Evolutionary conservation across 2,888 invertebrate species (phyloP), one percentile per base, ranked within the genome.

Genomic region (Hypomecis punctinalis): DNA sequence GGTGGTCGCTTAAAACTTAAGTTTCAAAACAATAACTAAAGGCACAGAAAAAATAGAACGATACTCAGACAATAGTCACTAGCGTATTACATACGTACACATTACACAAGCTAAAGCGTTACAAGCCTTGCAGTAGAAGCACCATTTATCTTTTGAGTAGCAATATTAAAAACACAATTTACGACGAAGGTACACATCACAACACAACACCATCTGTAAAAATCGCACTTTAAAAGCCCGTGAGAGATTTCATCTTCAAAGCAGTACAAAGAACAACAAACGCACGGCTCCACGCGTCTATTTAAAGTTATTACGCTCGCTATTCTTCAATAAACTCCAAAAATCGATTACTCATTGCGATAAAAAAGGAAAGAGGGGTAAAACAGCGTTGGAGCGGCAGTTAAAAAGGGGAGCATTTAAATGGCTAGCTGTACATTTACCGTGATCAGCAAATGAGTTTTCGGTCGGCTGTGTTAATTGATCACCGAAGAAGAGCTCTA

Each of bases 341-440:
- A 82, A 85, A 85, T 81, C 86, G 84, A 86, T 85, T 85, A 85
- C 82, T 78, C 83, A 83, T 82, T 88, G 88, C 84, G 84, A 88
- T 88, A 90, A 90, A 90, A 88, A 85, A 80, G 77, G 72, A 70
- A 73, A 58, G 74, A 86, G 85, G 88, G 82, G 76, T 72, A 79
- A 76, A 80, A 78, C 77, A 80, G 76, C 73, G 72, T 76, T 40
- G 40, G 40, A 52, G 23, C 23, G 23, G 40, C 40, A 52, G 52
- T 40, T 52, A 40, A 52, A 35, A 23, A 23, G 23, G 23, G 23
- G 23, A 23, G 3, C 3, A 23, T 23, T 23, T 23, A 23, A 23
- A 23, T 23, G 23, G 23, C 23, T 23, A 23, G 23, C 23, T 23
- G 23, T 23, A 23, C 1, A 23, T 23, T 23, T 23, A 2, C 23